Evolutionary conservation across 2,888 invertebrate species (phyloP).

Genomic region (Pristionchus arcanus): DNA sequence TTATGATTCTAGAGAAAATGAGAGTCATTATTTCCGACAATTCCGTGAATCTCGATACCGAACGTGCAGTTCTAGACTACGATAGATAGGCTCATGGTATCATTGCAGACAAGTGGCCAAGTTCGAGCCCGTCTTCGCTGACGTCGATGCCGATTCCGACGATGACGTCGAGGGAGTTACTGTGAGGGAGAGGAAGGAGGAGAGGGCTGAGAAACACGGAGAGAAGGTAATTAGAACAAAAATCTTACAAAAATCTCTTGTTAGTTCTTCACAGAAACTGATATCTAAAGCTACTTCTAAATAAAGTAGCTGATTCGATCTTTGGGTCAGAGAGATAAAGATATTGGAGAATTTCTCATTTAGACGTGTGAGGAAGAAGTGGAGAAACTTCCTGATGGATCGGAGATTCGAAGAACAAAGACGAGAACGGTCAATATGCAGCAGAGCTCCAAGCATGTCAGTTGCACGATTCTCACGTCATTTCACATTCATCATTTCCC

Average conservation of each 20-base stretch:
- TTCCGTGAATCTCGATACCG: too few species aligned
- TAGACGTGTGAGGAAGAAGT: constrained; percentile 75
- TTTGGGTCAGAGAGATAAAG: not conserved
- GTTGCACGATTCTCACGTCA: not conserved
- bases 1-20: too few species aligned
- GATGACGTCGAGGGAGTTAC: constrained; percentile 72
- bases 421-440: constrained; percentile 73
- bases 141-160: constrained; percentile 71
- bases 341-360: not conserved
- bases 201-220: constrained; percentile 75
- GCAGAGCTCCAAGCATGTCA: constrained; percentile 72
- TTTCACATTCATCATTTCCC: not conserved
- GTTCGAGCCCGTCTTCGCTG: constrained; percentile 72
- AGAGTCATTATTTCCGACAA: too few species aligned
- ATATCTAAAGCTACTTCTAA: too few species aligned
- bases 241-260: too few species aligned
- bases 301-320: too few species aligned
- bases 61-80: too few species aligned
- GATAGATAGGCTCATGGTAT: not conserved
- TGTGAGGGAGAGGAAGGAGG: constrained; percentile 74
- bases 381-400: constrained; percentile 72
- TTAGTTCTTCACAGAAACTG: too few species aligned
- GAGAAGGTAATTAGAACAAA: constrained; percentile 63
- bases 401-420: constrained; percentile 72
- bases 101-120: constrained; percentile 72